phyloP scores from a whole-genome alignment of 1,140 invertebrate species.

The Sitobion miscanthi region DNA sequence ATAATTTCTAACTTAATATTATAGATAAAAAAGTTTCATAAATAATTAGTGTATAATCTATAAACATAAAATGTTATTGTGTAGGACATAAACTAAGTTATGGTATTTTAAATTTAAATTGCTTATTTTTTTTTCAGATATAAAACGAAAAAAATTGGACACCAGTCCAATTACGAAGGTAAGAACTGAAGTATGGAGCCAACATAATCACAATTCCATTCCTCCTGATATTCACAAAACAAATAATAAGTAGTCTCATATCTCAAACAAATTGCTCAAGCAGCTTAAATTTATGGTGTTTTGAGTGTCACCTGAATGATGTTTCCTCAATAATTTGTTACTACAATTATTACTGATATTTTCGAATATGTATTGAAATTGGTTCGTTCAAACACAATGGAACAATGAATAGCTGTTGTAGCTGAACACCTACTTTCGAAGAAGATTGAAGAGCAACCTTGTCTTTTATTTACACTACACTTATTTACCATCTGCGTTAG shows the following conservation, averaged over 20 bases:
- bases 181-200: conserved; percentile 50
- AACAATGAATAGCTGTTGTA: conserved; percentile 50
- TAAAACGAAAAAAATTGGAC: conserved; percentile 52
- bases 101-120: neutral
- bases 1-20: neutral
- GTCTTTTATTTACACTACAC: conserved; percentile 48
- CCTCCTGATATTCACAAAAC: conserved; percentile 51
- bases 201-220: conserved; percentile 53
- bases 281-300: conserved; percentile 38
- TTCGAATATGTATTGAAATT: conserved; percentile 43
- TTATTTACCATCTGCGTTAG: conserved; percentile 20
- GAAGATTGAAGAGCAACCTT: conserved; percentile 45
- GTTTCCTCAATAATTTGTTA: conserved; percentile 56
- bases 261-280: conserved; percentile 42
- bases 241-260: conserved; percentile 52
- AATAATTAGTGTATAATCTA: neutral
- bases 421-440: conserved; percentile 41
- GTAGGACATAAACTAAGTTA: neutral
- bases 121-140: conserved; percentile 33
- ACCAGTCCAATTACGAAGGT: conserved; percentile 55
- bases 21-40: neutral
- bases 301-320: conserved; percentile 38
- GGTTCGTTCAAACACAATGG: conserved; percentile 40
- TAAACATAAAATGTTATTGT: neutral
- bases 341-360: conserved; percentile 53